Percentiles rank a stretch among this genome's conserved stretches.
Conservation (phyloP, 2,888 invertebrate genomes). For the Sarcophaga caerulescens region DNA sequence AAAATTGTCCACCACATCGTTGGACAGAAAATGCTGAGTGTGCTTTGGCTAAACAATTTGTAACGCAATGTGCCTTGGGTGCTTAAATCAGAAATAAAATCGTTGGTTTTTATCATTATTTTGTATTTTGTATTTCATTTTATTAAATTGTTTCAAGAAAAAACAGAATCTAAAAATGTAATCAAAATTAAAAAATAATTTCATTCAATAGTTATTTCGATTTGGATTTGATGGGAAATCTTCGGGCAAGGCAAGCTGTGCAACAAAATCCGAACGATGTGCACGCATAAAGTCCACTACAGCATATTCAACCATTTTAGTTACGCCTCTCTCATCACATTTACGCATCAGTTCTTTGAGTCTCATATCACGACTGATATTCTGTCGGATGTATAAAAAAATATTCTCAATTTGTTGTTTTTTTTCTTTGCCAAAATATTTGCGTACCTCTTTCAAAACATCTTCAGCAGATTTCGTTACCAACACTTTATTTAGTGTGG, state of each 20-base stretch:
- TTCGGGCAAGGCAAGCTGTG: conserved; percentile 74
- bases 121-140: conserved; percentile 26
- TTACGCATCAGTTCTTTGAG: conserved; percentile 31
- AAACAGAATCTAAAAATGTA: too few relatives aligned
- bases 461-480: conserved; percentile 42
- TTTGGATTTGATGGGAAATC: conserved; percentile 67
- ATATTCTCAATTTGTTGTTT: background rate
- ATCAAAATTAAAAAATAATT: too few relatives aligned
- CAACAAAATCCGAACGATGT: conserved; percentile 72
- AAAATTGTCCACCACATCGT: conserved; percentile 77
- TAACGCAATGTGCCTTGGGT: conserved; percentile 76
- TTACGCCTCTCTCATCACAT: conserved; percentile 56
- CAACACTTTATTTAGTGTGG: conserved; percentile 56
- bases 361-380: conserved; percentile 55
- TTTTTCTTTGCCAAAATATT: background rate
- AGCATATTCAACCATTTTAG: conserved; percentile 69
- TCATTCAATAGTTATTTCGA: too few relatives aligned
- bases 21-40: conserved; percentile 77
- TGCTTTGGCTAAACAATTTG: conserved; percentile 76
- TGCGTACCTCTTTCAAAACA: conserved; percentile 55
- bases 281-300: conserved; percentile 72
- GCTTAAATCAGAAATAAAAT: conserved; percentile 70
- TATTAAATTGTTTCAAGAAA: conserved; percentile 27
- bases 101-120: background rate
- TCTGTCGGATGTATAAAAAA: conserved; percentile 4